Base-by-base conservation (phyloP, 92 coral and sea anemone genomes). In the Epizoanthus stellaris region DNA sequence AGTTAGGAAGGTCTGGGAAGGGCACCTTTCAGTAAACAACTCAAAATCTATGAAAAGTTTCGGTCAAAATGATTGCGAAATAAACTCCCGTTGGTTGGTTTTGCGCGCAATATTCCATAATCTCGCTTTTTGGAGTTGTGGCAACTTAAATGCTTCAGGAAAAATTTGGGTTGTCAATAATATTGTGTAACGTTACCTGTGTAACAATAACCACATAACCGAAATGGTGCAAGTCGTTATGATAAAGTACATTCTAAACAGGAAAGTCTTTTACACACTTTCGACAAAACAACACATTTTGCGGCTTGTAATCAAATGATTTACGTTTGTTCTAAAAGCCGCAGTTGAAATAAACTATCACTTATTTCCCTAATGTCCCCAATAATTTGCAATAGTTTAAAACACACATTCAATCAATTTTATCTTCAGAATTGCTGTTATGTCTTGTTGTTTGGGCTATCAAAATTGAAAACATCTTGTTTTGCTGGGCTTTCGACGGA, bases 181-280 rank as follows among this genome's bases (percentile, higher is more conserved):
- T 62, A 68, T 68, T 40, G 40, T n/a, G 82, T 66, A 60, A 4
- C 66, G 61, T 39, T 16, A 45, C 40, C 42, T 39, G 67, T 62
- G 61, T 42, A 11, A 62, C 60, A 64, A 20, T 62, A 63, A 79
- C 65, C 52, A 79, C 64, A 70, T 62, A 43, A 63, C 59, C 21
- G 43, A 64, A 64, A 5, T 21, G 47, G 59, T 79, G 83, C 9
- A 62, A 79, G 71, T 79, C 53, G 49, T 79, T 79, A 79, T 15
- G 72, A 43, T 63, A 40, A 77, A 56, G 21, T 21, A 42, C 5
- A 63, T 64, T 63, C 42, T 62, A 43, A 79, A 79, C 72, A 79
- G 83, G 82, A 62, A 79, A 79, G 72, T 79, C 71, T 63, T 79
- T 79, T 63, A 62, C 72, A 79, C 83, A 63, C 83, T 14, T 20